Conservation (phyloP, 2,113 vertebrate species). For the Vulpes vulpes region DNA sequence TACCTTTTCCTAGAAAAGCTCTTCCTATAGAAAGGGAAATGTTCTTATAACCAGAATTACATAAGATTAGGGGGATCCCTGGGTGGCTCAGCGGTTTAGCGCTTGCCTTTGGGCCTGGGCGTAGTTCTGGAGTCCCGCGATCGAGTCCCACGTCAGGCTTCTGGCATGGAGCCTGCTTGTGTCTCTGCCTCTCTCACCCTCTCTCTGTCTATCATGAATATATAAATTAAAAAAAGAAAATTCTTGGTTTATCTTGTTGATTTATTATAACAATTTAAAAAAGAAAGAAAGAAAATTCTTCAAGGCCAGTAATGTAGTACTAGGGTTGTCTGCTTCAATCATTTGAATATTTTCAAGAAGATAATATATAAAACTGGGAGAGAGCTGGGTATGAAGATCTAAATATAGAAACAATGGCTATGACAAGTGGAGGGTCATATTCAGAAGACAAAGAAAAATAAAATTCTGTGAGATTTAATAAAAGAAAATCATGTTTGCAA, state of each 20-base stretch:
- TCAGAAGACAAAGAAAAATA: neutral
- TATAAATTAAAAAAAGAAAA: neutral
- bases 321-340: neutral
- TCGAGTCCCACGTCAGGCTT: too few relatives aligned
- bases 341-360: neutral
- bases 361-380: neutral
- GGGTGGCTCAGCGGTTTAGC: too few relatives aligned
- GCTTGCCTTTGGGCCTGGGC: too few relatives aligned
- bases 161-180: too few relatives aligned
- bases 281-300: neutral
- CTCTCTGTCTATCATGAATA: too few relatives aligned
- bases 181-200: too few relatives aligned
- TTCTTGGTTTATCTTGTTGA: neutral
- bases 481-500: neutral
- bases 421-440: neutral
- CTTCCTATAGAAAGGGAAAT: neutral
- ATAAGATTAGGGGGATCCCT: neutral
- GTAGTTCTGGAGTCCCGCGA: too few relatives aligned
- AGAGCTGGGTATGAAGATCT: neutral
- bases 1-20: neutral
- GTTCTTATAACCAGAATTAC: neutral
- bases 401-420: neutral
- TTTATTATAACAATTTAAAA: neutral
- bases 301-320: neutral
- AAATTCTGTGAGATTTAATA: neutral